Evolutionary conservation across 2,888 invertebrate species (phyloP), one percentile per base, ranked within the genome.

Genomic region (Orchestes rusci): DNA sequence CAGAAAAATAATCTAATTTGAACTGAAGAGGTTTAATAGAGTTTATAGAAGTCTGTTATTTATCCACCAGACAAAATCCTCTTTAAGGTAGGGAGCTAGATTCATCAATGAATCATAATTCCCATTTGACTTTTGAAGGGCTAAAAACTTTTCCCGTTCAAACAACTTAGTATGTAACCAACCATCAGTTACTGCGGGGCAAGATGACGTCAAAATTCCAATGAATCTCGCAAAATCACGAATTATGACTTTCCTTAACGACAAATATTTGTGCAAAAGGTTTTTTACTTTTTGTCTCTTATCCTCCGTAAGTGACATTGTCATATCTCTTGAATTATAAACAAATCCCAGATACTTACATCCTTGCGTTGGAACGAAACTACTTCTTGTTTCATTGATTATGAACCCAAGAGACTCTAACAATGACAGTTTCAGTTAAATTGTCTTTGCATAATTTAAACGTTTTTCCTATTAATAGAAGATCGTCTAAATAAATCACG

Each of bases 401-500:
- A 33, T 40, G n/a, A 40, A 40, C n/a, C 33, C 33, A 5, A 33
- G 13, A 5, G 17, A 18, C 23, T 40, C 16, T 2, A 33, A 13
- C 4, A 23, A 2, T 13, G 13, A 33, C 33, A 1, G 40, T 40
- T 3, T 3, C 19, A 2, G n/a, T 12, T 12, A 40, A n/a, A 23
- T 40, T 40, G 7, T n/a, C n/a, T 13, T 20, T 1, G 23, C 33
- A 40, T 13, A 33, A 20, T 16, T 1, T 5, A 12, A 3, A 33
- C 3, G 40, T 33, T 8, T 19, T 19, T n/a, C 33, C 34, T 7
- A 33, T 2, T 33, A 33, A 33, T 4, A 40, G 16, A 33, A 40
- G 33, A 33, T 40, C 40, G 15, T 40, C 40, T 18, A 39, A 5
- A 19, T 39, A 39, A 15, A 39, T 18, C 8, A 33, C 39, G 10